Base-by-base conservation (phyloP, 2,113 vertebrate genomes). In the Neogobius melanostomus region DNA sequence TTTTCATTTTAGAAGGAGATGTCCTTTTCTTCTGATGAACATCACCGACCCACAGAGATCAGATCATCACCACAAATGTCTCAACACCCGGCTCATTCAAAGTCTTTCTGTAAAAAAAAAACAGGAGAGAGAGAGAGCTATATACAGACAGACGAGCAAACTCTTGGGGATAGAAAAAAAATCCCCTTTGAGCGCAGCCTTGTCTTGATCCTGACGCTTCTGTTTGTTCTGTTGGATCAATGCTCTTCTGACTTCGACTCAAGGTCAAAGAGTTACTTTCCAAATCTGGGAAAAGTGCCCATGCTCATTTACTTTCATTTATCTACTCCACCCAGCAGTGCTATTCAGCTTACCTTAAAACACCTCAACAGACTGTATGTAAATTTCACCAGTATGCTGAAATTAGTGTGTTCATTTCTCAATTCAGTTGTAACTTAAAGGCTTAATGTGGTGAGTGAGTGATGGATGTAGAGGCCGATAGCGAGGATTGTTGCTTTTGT, bases 161-260 rank as follows among this genome's bases (percentile, higher is more conserved):
- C 57, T 72, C 60, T 28, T 49, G 66, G 71, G 71, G 57, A 36
- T 43, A 71, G 21, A 69, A 63, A 46, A 14, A 0, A 50, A 68
- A 74, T 48, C 2, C 6, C 45, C 47, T 64, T 69, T 53, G 1
- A 16, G 59, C 16, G 14, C 53, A 17, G 9, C 54, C 11, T 47
- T 6, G 43, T 14, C 51, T 64, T 44, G 42, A 11, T 67, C 17
- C 17, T 11, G 52, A 17, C 53, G 11, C 43, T 44, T 9, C 21
- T 49, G 21, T 16, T 11, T 7, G 9, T 69, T n/a, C 66, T 52
- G 57, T 49, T 68, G 16, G n/a, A 52, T 68, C 59, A 42, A 1
- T 45, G 14, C 52, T 42, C 7, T 8, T 52, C 11, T 49, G 54
- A 28, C 48, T 64, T 64, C 50, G 6, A 49, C 16, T 7, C 57